These are phyloP conservation scores for Chinchilla lanigera DNA, from an alignment of 2,113 vertebrate species.

Conservation along the genomic window DNA sequence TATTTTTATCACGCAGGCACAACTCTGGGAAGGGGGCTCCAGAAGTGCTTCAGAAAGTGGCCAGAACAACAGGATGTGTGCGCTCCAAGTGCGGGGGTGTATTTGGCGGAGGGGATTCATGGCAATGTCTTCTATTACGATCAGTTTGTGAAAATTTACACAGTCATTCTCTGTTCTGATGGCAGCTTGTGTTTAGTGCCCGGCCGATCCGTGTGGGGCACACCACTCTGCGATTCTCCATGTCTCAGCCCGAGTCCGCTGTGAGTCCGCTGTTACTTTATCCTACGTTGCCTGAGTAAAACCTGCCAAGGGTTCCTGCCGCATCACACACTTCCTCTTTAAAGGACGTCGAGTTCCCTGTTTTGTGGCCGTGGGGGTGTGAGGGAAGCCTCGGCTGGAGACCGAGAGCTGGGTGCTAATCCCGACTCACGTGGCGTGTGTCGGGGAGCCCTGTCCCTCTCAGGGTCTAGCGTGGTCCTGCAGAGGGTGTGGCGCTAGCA, in stretches of 20 bases:
- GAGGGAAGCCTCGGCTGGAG: not conserved
- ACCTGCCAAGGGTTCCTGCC: not conserved
- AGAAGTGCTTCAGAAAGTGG: not conserved
- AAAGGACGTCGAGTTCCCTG: not conserved
- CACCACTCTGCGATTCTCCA: not conserved
- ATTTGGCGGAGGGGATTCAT: rapidly evolving
- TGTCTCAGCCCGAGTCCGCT: not conserved
- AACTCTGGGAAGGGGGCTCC: not conserved
- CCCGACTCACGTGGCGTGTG: rapidly evolving
- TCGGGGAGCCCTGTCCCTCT: not conserved
- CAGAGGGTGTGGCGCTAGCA: not conserved
- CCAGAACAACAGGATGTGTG: not conserved
- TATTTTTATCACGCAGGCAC: not conserved
- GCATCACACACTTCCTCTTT: not conserved
- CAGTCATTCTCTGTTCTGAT: not conserved
- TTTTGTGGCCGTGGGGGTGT: not conserved
- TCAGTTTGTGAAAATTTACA: not conserved
- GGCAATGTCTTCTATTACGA: not conserved
- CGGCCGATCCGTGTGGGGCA: not conserved
- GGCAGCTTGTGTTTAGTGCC: not conserved
- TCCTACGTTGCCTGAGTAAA: not conserved
- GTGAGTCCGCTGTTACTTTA: not conserved
- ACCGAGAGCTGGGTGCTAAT: rapidly evolving
- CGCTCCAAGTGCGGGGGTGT: not conserved
- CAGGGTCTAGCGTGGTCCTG: not conserved